These are phyloP conservation scores for Parauchenoglanis ngamensis DNA, from an alignment of 2,797 vertebrate species.

Conservation along the genomic window DNA sequence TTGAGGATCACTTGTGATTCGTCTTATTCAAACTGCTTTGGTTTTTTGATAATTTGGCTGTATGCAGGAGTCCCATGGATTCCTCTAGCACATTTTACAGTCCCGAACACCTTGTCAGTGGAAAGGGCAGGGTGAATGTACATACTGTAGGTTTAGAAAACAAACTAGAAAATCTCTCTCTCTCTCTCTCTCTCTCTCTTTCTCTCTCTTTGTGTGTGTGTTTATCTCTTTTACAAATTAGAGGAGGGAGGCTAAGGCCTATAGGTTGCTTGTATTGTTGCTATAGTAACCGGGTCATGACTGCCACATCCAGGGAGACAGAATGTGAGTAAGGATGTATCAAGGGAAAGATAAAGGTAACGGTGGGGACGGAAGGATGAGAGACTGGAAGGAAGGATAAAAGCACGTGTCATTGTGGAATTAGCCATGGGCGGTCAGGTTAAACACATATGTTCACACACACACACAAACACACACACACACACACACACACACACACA, in stretches of 20 bases:
- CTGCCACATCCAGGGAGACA: slow-evolving; percentile 63
- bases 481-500: slow-evolving; percentile 20
- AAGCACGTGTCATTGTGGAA: slow-evolving; percentile 20
- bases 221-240: slow-evolving; percentile 12
- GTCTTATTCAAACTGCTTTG: slow-evolving; percentile 15
- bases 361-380: slow-evolving; percentile 37
- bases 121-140: background rate
- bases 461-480: slow-evolving; percentile 25
- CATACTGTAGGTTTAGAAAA: background rate
- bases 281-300: slow-evolving; percentile 74
- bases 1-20: slow-evolving; percentile 13
- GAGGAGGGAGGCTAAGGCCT: slow-evolving; percentile 57
- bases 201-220: background rate
- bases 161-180: background rate
- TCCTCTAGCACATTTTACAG: background rate
- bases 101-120: background rate
- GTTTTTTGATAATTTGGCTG: background rate
- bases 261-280: slow-evolving; percentile 61
- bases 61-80: background rate
- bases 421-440: slow-evolving; percentile 22
- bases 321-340: slow-evolving; percentile 55
- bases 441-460: slow-evolving; percentile 36
- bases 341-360: slow-evolving; percentile 27
- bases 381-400: slow-evolving; percentile 50
- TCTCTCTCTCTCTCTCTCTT: background rate